Percentiles rank a stretch among this genome's conserved stretches.
phyloP scores from a whole-genome alignment of 2,888 invertebrate species.

The Griposia aprilina region DNA sequence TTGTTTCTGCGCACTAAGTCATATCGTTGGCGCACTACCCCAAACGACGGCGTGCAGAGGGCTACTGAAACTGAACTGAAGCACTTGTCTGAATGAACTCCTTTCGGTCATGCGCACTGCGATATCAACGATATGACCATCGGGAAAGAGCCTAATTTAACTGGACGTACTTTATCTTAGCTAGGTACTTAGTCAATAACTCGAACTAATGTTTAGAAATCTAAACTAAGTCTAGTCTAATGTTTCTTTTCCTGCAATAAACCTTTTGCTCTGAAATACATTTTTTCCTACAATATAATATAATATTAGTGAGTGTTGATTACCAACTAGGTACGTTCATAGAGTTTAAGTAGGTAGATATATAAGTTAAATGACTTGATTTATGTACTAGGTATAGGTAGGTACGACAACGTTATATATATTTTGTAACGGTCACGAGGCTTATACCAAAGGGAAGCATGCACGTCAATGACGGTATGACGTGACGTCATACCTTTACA shows the following conservation, averaged over 20 bases:
- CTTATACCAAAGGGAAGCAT: not conserved
- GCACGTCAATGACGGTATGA: not conserved
- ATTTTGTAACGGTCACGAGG: not conserved
- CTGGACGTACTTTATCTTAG: not conserved
- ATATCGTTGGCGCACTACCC: conserved; percentile 47
- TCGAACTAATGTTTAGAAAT: not conserved
- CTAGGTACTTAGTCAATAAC: conserved; percentile 27
- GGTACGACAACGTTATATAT: too few species aligned
- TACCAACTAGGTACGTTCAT: not conserved
- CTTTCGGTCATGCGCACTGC: conserved; percentile 75
- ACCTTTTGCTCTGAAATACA: not conserved
- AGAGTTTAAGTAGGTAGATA: not conserved
- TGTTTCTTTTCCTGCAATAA: not conserved
- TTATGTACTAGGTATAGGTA: not conserved
- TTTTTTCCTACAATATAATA: not conserved
- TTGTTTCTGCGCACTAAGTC: conserved; percentile 26
- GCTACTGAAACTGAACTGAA: conserved; percentile 71
- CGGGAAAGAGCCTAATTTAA: conserved; percentile 16
- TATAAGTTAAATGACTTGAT: not conserved
- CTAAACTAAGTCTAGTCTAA: not conserved
- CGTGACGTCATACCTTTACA: not conserved
- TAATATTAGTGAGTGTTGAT: not conserved
- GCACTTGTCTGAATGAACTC: conserved; percentile 73
- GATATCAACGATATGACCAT: conserved; percentile 26
- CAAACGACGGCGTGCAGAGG: conserved; percentile 69